Evolutionary conservation across 2,888 invertebrate genomes (phyloP), one percentile per base, ranked within the genome.

Genomic region (Idaea biselata): DNA sequence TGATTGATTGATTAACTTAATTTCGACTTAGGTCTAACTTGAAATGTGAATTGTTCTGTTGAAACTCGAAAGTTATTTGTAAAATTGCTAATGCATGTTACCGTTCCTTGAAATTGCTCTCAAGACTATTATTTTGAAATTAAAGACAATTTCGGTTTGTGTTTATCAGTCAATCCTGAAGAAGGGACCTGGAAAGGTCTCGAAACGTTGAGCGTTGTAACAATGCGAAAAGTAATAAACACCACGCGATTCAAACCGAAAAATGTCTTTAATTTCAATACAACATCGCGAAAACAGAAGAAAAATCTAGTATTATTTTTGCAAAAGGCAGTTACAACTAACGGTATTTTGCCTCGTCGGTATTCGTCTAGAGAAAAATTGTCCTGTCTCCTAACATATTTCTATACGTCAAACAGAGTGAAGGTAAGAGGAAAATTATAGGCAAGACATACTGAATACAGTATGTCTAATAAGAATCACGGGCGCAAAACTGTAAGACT

Each of bases 1-100:
- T 73, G 77, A 81, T 79, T 79, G 82, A 82, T 82, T 83, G 79
- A 82, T 83, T 82, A 79, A 83, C 56, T 56, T 56, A 18, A 56
- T 56, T 18, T 14, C 44, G 44, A 44, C 44, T 44, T 44, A 44
- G 44, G 44, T 44, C 81, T 80, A 78, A 77, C 73, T 76, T 56
- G 60, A 53, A 58, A 17, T 18, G 44, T 44, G 44, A 44, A 44
- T 66, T 69, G 69, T 69, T 73, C 66, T 67, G 69, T 56, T 58
- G 58, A 58, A 55, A 64, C 65, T 62, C 16, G 44, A 61, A 66
- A 64, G 18, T 56, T 56, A 56, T 44, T 44, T 44, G 44, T 44
- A 8, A 44, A 44, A 44, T 56, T 56, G 56, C 8, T 56, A 56
- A 56, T 56, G 56, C 56, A 56, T 11, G 32, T 32, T 32, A 11